phyloP scores from a whole-genome alignment of 1,140 invertebrate species.

The Trypoxylus dichotomus region DNA sequence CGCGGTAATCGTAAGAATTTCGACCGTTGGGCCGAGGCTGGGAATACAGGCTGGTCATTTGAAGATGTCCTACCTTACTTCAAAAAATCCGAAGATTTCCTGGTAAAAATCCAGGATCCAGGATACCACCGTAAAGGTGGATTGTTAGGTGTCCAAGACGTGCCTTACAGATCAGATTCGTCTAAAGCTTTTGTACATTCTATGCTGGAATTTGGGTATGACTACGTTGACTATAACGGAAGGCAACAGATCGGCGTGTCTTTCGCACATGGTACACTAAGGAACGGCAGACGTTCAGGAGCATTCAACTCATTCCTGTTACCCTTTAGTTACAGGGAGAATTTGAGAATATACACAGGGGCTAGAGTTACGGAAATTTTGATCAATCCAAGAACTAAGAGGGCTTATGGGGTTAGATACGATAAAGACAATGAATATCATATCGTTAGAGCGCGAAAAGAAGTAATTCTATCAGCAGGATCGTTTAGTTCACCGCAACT shows the following conservation, averaged over 20 bases:
- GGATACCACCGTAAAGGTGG: conserved; percentile 60
- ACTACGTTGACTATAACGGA: conserved; percentile 80
- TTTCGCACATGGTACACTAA: conserved; percentile 79
- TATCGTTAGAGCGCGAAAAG: conserved; percentile 60
- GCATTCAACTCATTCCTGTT: conserved; percentile 86
- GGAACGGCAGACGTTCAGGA: conserved; percentile 82
- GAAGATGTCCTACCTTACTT: conserved; percentile 71
- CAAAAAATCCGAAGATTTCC: conserved; percentile 54
- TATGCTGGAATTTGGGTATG: conserved; percentile 72
- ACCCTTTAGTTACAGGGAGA: conserved; percentile 75
- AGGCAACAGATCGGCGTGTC: conserved; percentile 86
- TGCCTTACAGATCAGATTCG: conserved; percentile 65
- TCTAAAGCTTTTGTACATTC: conserved; percentile 70
- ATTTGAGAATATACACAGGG: conserved; percentile 83
- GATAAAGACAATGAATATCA: conserved; percentile 54
- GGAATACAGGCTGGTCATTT: conserved; percentile 74
- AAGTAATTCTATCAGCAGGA: conserved; percentile 70
- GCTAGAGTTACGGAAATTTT: conserved; percentile 79
- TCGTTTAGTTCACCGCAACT: conserved; percentile 79
- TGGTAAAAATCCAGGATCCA: conserved; percentile 45
- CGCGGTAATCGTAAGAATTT: conserved; percentile 76
- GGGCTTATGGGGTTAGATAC: conserved; percentile 68
- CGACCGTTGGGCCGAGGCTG: conserved; percentile 71
- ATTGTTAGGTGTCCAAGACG: conserved; percentile 49
- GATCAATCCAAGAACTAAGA: conserved; percentile 67